Evolutionary conservation across 2,888 invertebrate species (phyloP).

Genomic region (Laspeyria flexula): DNA sequence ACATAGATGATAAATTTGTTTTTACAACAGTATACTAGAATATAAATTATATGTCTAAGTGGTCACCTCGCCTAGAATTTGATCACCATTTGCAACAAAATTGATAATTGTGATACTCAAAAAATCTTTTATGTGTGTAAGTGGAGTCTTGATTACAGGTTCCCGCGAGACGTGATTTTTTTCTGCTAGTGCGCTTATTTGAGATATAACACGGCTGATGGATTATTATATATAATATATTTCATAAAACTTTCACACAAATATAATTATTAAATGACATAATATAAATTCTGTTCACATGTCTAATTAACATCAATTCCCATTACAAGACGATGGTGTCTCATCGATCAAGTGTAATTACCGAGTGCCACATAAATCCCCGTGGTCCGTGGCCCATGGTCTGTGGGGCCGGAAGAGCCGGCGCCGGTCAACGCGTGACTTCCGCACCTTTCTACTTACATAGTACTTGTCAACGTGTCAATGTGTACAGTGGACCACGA

Average conservation of each 20-base stretch:
- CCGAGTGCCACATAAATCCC: conserved; percentile 7
- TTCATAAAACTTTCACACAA: background rate
- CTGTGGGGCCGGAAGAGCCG: conserved; percentile 35
- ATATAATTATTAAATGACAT: background rate
- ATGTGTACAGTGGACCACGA: background rate
- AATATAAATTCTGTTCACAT: background rate
- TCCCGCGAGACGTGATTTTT: no score
- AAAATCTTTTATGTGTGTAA: no score
- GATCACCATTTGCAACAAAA: no score
- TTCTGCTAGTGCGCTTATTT: no score
- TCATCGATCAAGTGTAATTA: background rate
- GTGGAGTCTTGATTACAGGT: no score
- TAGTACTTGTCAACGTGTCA: conserved; percentile 12
- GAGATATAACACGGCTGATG: no score
- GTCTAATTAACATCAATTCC: background rate
- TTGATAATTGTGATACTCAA: no score
- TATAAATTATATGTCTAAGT: no score
- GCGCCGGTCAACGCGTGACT: conserved; percentile 40
- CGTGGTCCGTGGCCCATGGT: conserved; percentile 6
- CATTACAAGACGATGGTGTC: background rate
- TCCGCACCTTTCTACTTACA: conserved; percentile 24
- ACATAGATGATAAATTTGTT: no score
- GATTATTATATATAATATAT: background rate
- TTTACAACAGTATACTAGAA: no score
- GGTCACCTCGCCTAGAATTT: no score